A percentile compares a stretch with the other conserved stretches of the same genome.
Evolutionary conservation across 1,140 invertebrate species (phyloP).

Genomic region (Mamestra configurata): DNA sequence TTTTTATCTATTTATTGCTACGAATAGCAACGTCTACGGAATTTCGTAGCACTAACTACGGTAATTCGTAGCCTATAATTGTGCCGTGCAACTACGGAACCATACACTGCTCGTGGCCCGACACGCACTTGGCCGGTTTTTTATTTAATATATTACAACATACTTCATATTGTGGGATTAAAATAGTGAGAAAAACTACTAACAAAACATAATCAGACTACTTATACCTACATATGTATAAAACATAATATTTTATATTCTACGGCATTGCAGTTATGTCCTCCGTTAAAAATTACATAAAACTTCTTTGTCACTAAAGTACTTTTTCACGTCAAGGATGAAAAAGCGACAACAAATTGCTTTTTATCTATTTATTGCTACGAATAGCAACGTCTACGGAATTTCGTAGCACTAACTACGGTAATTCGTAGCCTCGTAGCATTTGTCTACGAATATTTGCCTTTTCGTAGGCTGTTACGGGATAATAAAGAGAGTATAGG

Average conservation of each 20-base stretch:
- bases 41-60: constrained; percentile 19
- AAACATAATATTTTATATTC: constrained; percentile 12
- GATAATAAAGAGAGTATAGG: background rate
- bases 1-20: background rate
- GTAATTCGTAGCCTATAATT: constrained; percentile 31
- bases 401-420: constrained; percentile 19
- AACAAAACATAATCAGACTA: too few species aligned
- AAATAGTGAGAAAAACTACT: too few species aligned
- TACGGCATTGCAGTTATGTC: constrained; percentile 1
- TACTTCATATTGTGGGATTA: too few species aligned
- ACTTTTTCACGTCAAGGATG: background rate
- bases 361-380: background rate
- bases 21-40: background rate
- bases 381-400: background rate
- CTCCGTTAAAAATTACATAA: background rate
- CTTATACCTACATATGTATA: too few species aligned
- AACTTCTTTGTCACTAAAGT: background rate
- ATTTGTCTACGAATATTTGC: constrained; percentile 18
- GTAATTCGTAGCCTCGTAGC: constrained; percentile 32
- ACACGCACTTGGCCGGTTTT: too few species aligned
- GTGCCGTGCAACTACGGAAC: too few species aligned
- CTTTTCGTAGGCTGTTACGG: background rate
- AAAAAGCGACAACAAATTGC: background rate
- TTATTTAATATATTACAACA: too few species aligned
- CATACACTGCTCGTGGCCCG: too few species aligned